These are phyloP conservation scores for Melanocharis versteri DNA, from an alignment of 2,113 vertebrate genomes.

Conservation along the genomic window DNA sequence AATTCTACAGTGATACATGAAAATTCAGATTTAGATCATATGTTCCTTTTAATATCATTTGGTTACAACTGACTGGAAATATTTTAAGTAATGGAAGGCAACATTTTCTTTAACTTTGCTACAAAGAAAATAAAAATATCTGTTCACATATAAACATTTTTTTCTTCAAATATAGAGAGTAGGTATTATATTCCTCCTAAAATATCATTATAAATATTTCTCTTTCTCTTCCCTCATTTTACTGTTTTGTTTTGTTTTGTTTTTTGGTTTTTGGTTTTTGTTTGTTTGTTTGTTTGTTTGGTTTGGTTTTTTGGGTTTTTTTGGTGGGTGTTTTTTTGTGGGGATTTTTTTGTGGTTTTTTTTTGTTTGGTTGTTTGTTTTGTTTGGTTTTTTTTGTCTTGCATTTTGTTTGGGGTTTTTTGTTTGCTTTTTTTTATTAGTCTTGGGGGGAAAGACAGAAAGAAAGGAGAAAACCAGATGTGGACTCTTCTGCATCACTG, in stretches of 20 bases:
- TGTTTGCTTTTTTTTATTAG: neutral
- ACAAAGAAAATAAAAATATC: neutral
- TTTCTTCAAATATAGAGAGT: neutral
- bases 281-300: too few species aligned
- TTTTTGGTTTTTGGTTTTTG: too few species aligned
- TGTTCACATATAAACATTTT: neutral
- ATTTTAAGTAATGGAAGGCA: neutral
- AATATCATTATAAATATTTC: neutral
- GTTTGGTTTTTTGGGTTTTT: neutral
- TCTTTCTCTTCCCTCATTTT: neutral
- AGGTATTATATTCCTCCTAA: neutral
- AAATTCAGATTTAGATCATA: constrained; percentile 8
- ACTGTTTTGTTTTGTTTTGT: too few species aligned
- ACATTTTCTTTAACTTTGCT: neutral
- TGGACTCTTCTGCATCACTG: neutral
- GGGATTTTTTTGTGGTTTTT: too few species aligned
- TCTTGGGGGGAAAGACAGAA: neutral
- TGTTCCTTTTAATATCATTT: neutral
- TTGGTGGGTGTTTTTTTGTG: too few species aligned
- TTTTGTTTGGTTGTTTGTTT: too few species aligned
- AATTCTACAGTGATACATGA: neutral
- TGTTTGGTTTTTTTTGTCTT: too few species aligned
- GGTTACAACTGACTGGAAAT: neutral
- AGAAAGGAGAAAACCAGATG: neutral
- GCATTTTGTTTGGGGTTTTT: too few species aligned